phyloP scores from a whole-genome alignment of 1,140 invertebrate species.

The Ctenoplectra terminalis region DNA sequence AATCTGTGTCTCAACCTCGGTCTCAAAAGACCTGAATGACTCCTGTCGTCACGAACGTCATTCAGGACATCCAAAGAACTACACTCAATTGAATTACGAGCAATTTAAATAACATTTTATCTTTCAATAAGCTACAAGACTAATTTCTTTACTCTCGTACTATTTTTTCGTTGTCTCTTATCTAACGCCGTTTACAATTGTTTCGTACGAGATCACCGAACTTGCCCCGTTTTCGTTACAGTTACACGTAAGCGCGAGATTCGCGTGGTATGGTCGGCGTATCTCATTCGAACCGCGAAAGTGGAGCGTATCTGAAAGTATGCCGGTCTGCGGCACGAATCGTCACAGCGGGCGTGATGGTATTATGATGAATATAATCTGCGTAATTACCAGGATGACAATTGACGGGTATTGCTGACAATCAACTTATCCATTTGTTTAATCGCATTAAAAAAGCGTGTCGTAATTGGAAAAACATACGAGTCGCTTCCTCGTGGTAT shows the following conservation, averaged over 20 bases:
- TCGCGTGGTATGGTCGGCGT: neutral
- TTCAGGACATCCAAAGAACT: neutral
- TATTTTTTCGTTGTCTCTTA: conserved; percentile 4
- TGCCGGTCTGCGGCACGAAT: neutral
- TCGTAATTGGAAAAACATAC: neutral
- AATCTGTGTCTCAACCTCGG: too few relatives aligned
- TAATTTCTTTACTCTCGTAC: neutral
- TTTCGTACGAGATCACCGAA: neutral
- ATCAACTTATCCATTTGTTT: neutral
- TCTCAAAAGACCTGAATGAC: neutral
- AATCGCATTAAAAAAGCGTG: too few relatives aligned
- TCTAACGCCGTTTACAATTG: neutral
- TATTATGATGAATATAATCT: conserved; percentile 3
- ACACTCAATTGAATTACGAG: neutral
- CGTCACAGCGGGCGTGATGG: neutral
- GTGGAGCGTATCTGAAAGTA: conserved; percentile 28
- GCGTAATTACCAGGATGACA: neutral
- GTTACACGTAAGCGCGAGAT: conserved; percentile 7
- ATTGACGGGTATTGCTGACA: neutral
- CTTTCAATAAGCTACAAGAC: neutral
- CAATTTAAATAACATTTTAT: neutral
- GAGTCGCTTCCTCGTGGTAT: neutral
- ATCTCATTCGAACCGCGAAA: conserved; percentile 10
- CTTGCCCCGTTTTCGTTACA: neutral
- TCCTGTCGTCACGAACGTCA: neutral